phyloP scores from a whole-genome alignment of 2,888 invertebrate genomes.

The Cistogaster globosa region DNA sequence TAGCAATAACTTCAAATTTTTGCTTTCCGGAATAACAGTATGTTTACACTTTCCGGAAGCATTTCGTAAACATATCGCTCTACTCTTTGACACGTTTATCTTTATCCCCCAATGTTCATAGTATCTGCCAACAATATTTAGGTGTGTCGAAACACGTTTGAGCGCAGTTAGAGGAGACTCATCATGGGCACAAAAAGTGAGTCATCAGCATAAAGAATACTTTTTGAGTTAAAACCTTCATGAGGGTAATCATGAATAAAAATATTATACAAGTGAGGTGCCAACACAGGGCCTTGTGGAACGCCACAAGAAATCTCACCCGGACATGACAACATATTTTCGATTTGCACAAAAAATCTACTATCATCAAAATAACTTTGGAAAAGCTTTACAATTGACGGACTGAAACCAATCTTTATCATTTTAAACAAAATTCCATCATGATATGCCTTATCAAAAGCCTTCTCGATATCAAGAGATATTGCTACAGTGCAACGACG shows the following conservation, averaged over 20 bases:
- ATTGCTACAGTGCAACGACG: too few species aligned
- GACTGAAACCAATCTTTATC: neutral
- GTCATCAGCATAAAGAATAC: neutral
- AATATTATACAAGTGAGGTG: constrained; percentile 1
- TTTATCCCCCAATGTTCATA: too few species aligned
- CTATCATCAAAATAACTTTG: constrained; percentile 12
- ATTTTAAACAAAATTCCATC: neutral
- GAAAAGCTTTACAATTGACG: too few species aligned
- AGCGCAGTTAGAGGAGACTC: too few species aligned
- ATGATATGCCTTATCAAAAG: constrained; percentile 15
- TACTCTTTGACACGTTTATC: neutral
- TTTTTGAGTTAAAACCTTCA: neutral
- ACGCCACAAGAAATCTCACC: neutral
- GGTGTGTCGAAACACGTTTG: too few species aligned
- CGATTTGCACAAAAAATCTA: constrained; percentile 8
- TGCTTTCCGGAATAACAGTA: constrained; percentile 8
- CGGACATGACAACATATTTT: neutral
- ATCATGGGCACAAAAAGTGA: too few species aligned
- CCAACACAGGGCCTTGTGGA: neutral
- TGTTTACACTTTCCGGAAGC: too few species aligned
- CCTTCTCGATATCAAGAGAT: neutral
- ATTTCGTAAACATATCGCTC: neutral
- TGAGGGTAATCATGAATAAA: constrained; percentile 4
- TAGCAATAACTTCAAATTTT: neutral
- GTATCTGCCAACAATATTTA: too few species aligned